These are phyloP conservation scores for Muscidifurax raptorellus DNA, from an alignment of 1,140 invertebrate species.

Conservation along the genomic window DNA sequence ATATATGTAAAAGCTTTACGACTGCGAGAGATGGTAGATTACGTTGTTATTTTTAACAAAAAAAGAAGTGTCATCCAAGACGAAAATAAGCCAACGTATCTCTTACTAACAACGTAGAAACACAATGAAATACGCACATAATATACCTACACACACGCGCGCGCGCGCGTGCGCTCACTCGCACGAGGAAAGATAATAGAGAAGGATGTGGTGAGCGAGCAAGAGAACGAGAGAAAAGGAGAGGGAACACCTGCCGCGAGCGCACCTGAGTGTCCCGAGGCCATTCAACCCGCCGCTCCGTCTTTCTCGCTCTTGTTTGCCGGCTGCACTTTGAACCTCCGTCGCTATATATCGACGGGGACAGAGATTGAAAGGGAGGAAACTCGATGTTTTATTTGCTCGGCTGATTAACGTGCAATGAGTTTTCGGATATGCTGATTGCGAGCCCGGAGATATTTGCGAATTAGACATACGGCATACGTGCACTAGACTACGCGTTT, in stretches of 20 bases:
- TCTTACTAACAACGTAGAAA: neutral
- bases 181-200: constrained; percentile 20
- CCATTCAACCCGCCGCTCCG: constrained; percentile 54
- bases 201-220: constrained; percentile 13
- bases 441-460: neutral
- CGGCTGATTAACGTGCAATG: constrained; percentile 37
- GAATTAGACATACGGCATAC: too few relatives aligned
- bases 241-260: constrained; percentile 54
- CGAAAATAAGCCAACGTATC: neutral
- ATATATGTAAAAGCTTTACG: neutral
- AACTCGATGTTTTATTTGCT: constrained; percentile 35
- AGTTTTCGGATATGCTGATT: constrained; percentile 38
- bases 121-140: neutral
- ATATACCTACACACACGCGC: neutral
- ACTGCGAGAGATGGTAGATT: too few relatives aligned
- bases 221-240: neutral
- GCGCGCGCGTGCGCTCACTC: neutral
- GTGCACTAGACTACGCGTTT: too few relatives aligned
- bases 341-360: constrained; percentile 1
- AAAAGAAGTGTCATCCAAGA: too few relatives aligned
- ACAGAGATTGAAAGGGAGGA: constrained; percentile 7
- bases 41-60: too few relatives aligned
- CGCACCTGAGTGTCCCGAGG: constrained; percentile 53
- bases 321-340: constrained; percentile 46
- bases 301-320: constrained; percentile 13